Conservation (phyloP, 2,113 vertebrate species). For the Anguilla rostrata region DNA sequence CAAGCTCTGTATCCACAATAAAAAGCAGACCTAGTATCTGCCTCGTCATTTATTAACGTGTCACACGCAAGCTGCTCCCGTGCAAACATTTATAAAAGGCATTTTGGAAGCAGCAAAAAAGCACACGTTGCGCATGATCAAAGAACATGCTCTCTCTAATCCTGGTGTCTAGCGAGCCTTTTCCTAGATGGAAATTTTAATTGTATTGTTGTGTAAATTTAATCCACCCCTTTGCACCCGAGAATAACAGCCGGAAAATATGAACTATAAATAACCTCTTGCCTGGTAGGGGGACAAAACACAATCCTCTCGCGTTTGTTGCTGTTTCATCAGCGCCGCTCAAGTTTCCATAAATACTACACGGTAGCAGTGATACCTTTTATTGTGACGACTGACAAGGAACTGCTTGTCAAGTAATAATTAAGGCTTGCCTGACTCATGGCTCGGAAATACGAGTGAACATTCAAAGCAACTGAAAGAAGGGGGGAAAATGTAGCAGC, state of each 20-base stretch:
- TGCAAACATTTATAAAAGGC: conserved; percentile 22
- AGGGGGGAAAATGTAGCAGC: conserved; percentile 36
- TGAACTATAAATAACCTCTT: conserved; percentile 48
- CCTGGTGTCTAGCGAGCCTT: conserved; percentile 1
- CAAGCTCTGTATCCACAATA: conserved; percentile 16
- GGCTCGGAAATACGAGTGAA: conserved; percentile 33
- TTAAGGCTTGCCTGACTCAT: conserved; percentile 41
- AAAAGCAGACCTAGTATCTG: neutral
- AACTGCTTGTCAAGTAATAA: conserved; percentile 57
- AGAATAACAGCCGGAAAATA: conserved; percentile 62
- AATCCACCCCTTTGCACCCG: conserved; percentile 45
- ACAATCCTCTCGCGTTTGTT: conserved; percentile 46
- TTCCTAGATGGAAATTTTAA: conserved; percentile 48
- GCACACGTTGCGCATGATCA: conserved; percentile 49
- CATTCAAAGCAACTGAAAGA: conserved; percentile 35
- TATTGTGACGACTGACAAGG: conserved; percentile 60
- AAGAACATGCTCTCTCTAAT: conserved; percentile 32
- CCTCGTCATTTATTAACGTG: conserved; percentile 15
- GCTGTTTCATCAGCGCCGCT: conserved; percentile 62
- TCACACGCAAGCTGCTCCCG: conserved; percentile 16
- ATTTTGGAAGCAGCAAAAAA: conserved; percentile 35
- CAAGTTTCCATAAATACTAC: conserved; percentile 62
- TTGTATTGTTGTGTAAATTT: conserved; percentile 51
- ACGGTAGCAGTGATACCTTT: conserved; percentile 52
- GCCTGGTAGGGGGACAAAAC: conserved; percentile 63